These are phyloP conservation scores for Rattus rattus DNA, from an alignment of 2,113 vertebrate genomes.

Conservation along the genomic window DNA sequence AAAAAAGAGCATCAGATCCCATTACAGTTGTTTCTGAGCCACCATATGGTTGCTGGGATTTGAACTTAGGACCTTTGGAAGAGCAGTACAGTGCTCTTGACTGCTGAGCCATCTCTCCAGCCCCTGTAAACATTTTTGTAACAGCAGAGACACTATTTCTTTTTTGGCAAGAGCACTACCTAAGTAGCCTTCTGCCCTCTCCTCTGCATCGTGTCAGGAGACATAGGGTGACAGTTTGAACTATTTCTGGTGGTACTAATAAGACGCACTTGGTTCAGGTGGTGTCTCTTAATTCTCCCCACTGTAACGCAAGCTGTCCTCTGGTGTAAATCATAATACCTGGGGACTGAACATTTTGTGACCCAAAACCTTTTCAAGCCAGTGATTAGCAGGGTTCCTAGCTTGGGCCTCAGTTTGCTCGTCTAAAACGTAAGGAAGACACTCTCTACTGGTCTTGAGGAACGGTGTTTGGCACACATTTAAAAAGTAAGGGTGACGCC, in stretches of 20 bases:
- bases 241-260: background rate
- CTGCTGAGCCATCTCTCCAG: too few species aligned
- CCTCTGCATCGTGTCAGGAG: background rate
- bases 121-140: background rate
- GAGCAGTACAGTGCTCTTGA: too few species aligned
- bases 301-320: background rate
- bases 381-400: background rate
- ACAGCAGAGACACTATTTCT: background rate
- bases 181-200: background rate
- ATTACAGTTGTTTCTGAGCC: too few species aligned
- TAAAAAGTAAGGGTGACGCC: background rate
- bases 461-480: background rate
- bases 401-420: slow-evolving; percentile 35
- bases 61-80: too few species aligned
- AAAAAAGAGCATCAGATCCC: too few species aligned
- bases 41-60: too few species aligned
- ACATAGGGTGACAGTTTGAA: background rate
- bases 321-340: background rate
- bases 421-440: background rate
- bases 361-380: background rate
- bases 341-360: background rate
- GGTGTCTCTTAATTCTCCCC: background rate
- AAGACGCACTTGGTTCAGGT: background rate
- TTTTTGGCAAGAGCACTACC: background rate
- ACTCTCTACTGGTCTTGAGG: background rate